Conservation (phyloP, 2,888 invertebrate genomes). For the Oligia latruncula region DNA sequence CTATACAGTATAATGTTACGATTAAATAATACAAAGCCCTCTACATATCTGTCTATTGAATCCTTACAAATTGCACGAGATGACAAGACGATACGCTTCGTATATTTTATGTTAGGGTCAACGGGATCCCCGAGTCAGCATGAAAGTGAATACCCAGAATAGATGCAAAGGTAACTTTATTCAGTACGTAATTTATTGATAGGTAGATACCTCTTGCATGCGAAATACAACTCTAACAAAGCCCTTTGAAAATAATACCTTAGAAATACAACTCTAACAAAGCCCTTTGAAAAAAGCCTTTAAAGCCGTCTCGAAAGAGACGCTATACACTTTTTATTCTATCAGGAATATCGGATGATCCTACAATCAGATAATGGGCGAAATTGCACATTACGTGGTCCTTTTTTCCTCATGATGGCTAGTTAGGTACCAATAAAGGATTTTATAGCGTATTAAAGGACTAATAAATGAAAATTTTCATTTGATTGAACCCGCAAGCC, state of each 20-base stretch:
- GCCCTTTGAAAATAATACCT: constrained; percentile 30
- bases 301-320: neutral
- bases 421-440: neutral
- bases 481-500: constrained; percentile 37
- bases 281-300: constrained; percentile 10
- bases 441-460: neutral
- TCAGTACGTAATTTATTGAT: constrained; percentile 30
- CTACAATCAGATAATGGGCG: constrained; percentile 29
- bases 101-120: constrained; percentile 34
- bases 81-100: constrained; percentile 40
- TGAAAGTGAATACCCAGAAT: constrained; percentile 31
- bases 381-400: neutral
- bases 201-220: constrained; percentile 21
- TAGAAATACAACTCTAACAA: constrained; percentile 4
- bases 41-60: constrained; percentile 19
- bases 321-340: constrained; percentile 8
- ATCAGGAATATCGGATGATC: constrained; percentile 20
- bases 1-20: neutral
- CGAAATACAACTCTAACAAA: constrained; percentile 1
- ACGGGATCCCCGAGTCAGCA: constrained; percentile 53
- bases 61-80: constrained; percentile 39
- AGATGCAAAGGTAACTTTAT: constrained; percentile 21
- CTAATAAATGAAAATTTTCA: constrained; percentile 27
- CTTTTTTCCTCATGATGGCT: constrained; percentile 15
- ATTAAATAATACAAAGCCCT: constrained; percentile 6